Evolutionary conservation across 1,140 invertebrate genomes (phyloP).

Genomic region (Parapsyche elsis): DNA sequence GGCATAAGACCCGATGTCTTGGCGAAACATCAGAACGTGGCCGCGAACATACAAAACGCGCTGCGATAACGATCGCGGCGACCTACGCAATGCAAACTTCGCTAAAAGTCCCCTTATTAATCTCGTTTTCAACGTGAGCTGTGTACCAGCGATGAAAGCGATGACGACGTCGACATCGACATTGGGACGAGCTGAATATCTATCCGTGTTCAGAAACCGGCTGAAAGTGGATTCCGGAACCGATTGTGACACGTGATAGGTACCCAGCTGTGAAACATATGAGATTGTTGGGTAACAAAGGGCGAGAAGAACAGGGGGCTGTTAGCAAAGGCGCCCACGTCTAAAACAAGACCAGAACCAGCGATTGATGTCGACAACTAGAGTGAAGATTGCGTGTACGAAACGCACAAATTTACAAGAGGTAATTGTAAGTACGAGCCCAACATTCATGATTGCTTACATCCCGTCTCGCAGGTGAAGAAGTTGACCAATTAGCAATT

Average conservation of each 20-base stretch:
- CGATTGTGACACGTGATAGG: not conserved
- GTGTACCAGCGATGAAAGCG: not conserved
- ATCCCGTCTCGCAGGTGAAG: no score
- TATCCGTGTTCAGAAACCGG: not conserved
- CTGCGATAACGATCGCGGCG: not conserved
- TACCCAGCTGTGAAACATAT: constrained; percentile 34
- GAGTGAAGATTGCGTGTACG: constrained; percentile 6
- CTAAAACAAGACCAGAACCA: not conserved
- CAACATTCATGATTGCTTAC: no score
- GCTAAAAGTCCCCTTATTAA: not conserved
- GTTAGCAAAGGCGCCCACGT: not conserved
- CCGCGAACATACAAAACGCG: no score
- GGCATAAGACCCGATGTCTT: not conserved
- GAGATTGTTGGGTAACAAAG: constrained; percentile 17
- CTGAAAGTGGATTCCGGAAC: constrained; percentile 6
- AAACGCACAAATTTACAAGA: constrained; percentile 13
- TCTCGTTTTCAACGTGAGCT: not conserved
- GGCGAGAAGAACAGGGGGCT: constrained; percentile 5
- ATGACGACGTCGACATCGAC: no score
- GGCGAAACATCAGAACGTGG: no score
- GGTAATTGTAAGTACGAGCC: not conserved
- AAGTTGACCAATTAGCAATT: no score
- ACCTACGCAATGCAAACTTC: not conserved
- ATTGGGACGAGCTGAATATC: no score
- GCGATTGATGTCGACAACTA: not conserved